phyloP scores from a whole-genome alignment of 2,797 vertebrate genomes.

The Alca torda region DNA sequence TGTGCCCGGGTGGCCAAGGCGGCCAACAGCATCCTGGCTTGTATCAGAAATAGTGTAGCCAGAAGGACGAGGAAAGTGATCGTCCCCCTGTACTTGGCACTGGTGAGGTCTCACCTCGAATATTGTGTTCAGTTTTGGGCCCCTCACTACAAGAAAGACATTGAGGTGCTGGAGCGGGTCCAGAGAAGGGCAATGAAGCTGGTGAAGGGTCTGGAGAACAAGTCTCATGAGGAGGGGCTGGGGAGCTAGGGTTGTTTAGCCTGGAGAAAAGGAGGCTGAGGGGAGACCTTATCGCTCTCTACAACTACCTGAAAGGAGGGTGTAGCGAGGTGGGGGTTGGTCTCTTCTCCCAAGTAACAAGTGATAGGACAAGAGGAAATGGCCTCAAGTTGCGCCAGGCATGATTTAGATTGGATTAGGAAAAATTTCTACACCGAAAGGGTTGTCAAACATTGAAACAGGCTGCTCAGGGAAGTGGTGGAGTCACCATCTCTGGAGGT shows the following conservation, averaged over 20 bases:
- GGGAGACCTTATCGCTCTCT: neutral
- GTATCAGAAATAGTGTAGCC: too few relatives aligned
- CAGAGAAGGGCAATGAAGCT: neutral
- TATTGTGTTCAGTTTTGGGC: too few relatives aligned
- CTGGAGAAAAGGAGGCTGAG: neutral
- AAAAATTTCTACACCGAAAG: neutral
- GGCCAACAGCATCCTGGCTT: too few relatives aligned
- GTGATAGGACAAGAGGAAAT: neutral
- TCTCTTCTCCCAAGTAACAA: neutral
- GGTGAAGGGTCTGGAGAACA: neutral
- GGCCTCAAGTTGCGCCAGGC: neutral
- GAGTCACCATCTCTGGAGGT: neutral
- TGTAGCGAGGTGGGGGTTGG: neutral
- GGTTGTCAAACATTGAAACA: neutral
- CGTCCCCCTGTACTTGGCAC: too few relatives aligned
- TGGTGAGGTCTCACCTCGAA: too few relatives aligned
- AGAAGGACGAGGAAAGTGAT: too few relatives aligned
- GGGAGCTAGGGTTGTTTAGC: neutral
- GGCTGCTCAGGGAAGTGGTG: neutral
- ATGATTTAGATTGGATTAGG: neutral
- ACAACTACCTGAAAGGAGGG: neutral
- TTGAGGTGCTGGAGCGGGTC: neutral
- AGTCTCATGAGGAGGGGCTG: neutral
- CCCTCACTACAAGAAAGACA: neutral
- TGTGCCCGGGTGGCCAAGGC: too few relatives aligned